Percentiles rank a stretch among this genome's conserved stretches.
Evolutionary conservation across 2,797 vertebrate species (phyloP).

Genomic region (Coilia nasus): DNA sequence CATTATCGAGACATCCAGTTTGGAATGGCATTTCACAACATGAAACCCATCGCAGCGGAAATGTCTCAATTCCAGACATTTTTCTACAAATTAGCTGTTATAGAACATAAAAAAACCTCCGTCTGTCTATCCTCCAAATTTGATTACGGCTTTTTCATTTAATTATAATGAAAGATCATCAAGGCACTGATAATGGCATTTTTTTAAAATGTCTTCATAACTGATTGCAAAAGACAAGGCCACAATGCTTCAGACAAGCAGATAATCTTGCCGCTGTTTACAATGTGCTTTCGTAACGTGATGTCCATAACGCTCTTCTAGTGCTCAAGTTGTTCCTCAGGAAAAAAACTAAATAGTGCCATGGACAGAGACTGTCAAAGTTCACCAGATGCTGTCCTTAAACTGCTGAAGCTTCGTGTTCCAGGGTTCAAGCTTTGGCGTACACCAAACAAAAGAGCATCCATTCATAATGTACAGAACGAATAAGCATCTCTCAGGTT

Average conservation of each 20-base stretch:
- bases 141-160: neutral
- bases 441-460: neutral
- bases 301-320: conserved; percentile 1
- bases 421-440: neutral
- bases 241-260: neutral
- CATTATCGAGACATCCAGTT: neutral
- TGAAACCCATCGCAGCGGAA: neutral
- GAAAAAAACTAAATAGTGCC: neutral
- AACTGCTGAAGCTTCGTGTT: neutral
- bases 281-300: neutral
- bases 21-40: neutral
- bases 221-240: neutral
- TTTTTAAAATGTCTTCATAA: conserved; percentile 2
- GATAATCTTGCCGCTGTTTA: neutral
- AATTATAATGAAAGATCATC: neutral
- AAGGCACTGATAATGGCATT: neutral
- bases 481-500: neutral
- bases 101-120: neutral
- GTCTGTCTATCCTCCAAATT: neutral
- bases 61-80: neutral
- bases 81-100: neutral
- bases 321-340: neutral
- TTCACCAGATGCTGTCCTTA: neutral
- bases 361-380: neutral
- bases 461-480: neutral